Base-by-base conservation (phyloP, 1,140 invertebrate genomes). In the Drosophila tropicalis region DNA sequence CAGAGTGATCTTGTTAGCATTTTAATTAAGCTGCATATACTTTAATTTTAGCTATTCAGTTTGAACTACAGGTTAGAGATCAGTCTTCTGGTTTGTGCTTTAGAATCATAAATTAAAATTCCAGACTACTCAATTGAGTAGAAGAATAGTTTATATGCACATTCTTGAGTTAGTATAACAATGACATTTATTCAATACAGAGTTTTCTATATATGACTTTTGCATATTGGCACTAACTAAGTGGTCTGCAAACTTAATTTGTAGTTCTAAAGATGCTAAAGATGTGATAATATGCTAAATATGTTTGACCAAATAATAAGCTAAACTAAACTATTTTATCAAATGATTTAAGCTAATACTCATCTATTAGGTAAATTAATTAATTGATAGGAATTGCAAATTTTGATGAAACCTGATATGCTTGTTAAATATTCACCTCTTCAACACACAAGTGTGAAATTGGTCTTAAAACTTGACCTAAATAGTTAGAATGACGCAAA, bases 31-130 rank as follows among this genome's bases (percentile, higher is more conserved):
- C 36, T 39, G 36, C 15, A 51, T 51, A 51, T 51, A 51, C 12
- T 22, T 51, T 19, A 10, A 22, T 51, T 51, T 51, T 22, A 51
- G 19, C 15, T 51, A 22, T 22, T 51, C 19, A 22, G 9, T 19
- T 39, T 13, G 12, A 39, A 12, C 36, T 51, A 22, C 3, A 19
- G 44, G 44, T 51, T 51, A 51, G n/a, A 51, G 44, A 51, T 51
- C 44, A 22, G 4, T 51, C 44, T 12, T 22, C 17, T 51, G 17
- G 19, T 7, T 51, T 51, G 3, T 22, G 44, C 9, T 51, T 12
- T 22, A 4, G 44, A 51, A 22, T 51, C 44, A 51, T 51, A 51
- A 51, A 51, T 51, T 51, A 51, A 51, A 51, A 51, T 51, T 51
- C 44, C 44, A 51, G 44, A 22, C 44, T 51, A 51, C 44, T 51